These are phyloP conservation scores for Rhogogaster chlorosoma DNA, from an alignment of 2,888 invertebrate species.

Conservation along the genomic window DNA sequence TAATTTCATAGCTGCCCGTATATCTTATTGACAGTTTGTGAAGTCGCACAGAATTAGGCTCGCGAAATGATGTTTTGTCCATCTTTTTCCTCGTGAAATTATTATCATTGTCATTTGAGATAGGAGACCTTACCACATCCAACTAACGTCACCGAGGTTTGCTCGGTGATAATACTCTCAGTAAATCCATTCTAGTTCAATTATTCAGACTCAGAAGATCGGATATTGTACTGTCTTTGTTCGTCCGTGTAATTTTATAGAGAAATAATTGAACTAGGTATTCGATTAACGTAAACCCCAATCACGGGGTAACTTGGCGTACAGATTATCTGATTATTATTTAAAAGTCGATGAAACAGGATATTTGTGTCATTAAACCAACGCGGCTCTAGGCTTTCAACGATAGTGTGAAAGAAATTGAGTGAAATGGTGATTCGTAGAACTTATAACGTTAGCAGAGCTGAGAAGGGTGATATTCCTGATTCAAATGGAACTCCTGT, in stretches of 20 bases:
- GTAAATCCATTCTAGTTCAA: background rate
- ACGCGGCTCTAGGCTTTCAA: background rate
- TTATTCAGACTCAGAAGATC: background rate
- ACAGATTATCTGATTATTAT: background rate
- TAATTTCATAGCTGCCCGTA: background rate
- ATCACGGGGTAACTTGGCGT: background rate
- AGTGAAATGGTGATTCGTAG: background rate
- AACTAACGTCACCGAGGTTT: background rate
- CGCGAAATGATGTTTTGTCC: background rate
- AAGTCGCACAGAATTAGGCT: background rate
- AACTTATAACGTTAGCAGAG: background rate
- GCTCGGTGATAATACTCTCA: background rate
- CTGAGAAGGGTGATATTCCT: background rate
- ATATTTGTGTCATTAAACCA: background rate
- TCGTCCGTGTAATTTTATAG: background rate
- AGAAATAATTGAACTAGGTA: background rate
- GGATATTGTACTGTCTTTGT: background rate
- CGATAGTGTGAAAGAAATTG: background rate
- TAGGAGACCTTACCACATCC: constrained; percentile 14
- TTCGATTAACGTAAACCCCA: background rate
- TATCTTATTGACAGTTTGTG: background rate
- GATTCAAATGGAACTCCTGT: background rate
- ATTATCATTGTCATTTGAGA: background rate
- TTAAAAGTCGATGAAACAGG: background rate
- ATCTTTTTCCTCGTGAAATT: background rate